Evolutionary conservation across 2,888 invertebrate genomes (phyloP).

Genomic region (Harpalus rubripes): DNA sequence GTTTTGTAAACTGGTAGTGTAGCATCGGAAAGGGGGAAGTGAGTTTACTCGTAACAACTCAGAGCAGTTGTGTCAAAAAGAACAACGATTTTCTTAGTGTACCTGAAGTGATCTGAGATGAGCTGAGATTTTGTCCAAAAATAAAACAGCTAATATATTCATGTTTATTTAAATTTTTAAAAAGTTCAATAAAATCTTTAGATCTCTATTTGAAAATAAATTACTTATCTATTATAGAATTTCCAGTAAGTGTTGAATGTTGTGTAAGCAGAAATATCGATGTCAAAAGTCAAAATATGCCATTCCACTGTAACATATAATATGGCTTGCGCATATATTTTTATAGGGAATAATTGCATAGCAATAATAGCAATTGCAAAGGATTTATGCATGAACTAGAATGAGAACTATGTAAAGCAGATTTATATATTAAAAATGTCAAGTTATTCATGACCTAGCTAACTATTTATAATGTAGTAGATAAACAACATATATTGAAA

Average conservation of each 20-base stretch:
- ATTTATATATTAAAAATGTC: constrained; percentile 43
- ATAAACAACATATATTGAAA: constrained; percentile 33
- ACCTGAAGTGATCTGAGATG: no score
- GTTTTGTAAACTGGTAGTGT: no score
- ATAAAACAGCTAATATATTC: no score
- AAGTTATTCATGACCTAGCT: constrained; percentile 39
- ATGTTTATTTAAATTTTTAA: neutral
- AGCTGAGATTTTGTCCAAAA: no score
- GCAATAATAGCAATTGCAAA: constrained; percentile 12
- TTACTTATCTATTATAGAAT: no score
- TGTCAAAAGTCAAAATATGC: neutral
- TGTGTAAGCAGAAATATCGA: no score
- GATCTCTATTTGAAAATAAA: no score
- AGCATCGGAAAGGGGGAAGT: no score
- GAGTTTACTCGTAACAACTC: no score
- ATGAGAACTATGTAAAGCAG: constrained; percentile 33
- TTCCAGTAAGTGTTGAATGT: no score
- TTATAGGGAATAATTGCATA: constrained; percentile 16
- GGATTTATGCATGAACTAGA: constrained; percentile 48
- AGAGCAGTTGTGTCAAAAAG: no score
- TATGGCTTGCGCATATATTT: neutral
- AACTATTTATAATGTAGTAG: constrained; percentile 22
- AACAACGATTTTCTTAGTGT: no score
- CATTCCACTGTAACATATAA: neutral
- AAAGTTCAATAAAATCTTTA: neutral